Evolutionary conservation across 53 echinoderm and acorn worm species (phyloP).

Genomic region (Arbacia lixula): DNA sequence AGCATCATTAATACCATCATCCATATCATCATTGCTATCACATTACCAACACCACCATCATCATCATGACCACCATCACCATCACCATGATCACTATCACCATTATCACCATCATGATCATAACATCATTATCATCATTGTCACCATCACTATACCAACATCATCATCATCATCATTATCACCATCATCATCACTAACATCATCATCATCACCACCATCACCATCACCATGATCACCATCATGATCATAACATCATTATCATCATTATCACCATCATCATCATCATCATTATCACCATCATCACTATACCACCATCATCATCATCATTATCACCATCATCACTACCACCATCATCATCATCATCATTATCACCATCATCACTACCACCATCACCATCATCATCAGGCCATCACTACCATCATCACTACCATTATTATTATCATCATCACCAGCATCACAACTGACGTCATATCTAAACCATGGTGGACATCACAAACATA

Average conservation of each 20-base stretch:
- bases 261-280: neutral
- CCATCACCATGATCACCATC: neutral
- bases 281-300: neutral
- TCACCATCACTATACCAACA: neutral
- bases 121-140: neutral
- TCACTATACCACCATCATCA: neutral
- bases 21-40: too few relatives aligned
- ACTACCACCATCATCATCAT: neutral
- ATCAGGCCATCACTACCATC: neutral
- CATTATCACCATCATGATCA: too few relatives aligned
- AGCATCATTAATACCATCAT: too few relatives aligned
- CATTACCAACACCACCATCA: too few relatives aligned
- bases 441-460: neutral
- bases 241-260: neutral
- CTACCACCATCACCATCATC: slow-evolving; percentile 1
- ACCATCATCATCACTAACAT: neutral
- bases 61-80: too few relatives aligned
- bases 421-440: neutral
- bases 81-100: too few relatives aligned
- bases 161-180: neutral
- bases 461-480: neutral
- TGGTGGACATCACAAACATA: neutral
- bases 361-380: neutral
- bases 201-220: neutral
- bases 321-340: neutral